phyloP scores from a whole-genome alignment of 2,888 invertebrate genomes.

The Chloroclystis v-ata region DNA sequence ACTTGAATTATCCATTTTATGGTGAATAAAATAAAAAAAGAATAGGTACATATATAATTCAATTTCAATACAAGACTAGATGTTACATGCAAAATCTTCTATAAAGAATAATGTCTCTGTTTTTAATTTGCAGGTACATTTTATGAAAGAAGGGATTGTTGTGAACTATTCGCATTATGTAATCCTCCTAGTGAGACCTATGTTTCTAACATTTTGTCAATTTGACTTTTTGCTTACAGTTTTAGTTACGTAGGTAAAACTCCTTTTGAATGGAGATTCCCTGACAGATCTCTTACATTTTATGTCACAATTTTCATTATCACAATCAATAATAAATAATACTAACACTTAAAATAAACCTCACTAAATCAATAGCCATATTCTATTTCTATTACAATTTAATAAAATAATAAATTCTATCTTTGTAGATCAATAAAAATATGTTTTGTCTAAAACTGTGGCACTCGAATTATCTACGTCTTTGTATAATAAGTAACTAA shows the following conservation, averaged over 20 bases:
- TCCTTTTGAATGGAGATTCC: constrained; percentile 7
- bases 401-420: constrained; percentile 28
- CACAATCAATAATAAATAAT: constrained; percentile 34
- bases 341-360: constrained; percentile 26
- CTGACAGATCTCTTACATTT: constrained; percentile 27
- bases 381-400: constrained; percentile 20
- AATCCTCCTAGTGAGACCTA: too few species aligned
- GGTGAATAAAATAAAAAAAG: constrained; percentile 6
- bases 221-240: constrained; percentile 8
- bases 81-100: constrained; percentile 14
- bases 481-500: not conserved
- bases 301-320: constrained; percentile 37
- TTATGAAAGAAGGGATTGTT: not conserved
- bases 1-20: constrained; percentile 14
- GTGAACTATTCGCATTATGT: too few species aligned
- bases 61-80: constrained; percentile 21
- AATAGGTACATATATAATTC: constrained; percentile 4
- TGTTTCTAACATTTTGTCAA: not conserved
- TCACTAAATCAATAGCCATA: constrained; percentile 21
- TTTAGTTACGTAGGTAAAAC: constrained; percentile 7
- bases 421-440: constrained; percentile 18
- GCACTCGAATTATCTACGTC: constrained; percentile 26
- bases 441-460: constrained; percentile 25
- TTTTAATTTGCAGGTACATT: not conserved
- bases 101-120: not conserved